Percentiles rank a stretch among this genome's conserved stretches.
phyloP scores from a whole-genome alignment of 2,113 vertebrate species.

The Dascyllus trimaculatus region DNA sequence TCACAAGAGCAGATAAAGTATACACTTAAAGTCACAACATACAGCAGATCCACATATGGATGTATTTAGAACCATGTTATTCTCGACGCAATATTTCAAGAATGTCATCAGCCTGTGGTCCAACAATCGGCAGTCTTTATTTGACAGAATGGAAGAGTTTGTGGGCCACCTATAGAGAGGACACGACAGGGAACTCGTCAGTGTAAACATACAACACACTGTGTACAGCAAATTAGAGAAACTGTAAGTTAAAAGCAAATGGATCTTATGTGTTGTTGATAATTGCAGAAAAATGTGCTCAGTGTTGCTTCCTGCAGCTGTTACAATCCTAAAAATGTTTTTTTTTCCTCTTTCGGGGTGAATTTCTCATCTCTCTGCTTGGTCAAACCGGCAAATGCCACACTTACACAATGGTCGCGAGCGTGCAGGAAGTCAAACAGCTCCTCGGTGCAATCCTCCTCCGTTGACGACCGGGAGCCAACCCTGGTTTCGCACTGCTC shows the following conservation, averaged over 20 bases:
- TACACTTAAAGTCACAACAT: constrained; percentile 62
- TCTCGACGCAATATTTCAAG: constrained; percentile 33
- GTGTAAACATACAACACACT: neutral
- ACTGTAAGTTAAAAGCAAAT: neutral
- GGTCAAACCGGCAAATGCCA: neutral
- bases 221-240: neutral
- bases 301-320: too few species aligned
- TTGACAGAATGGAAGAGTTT: constrained; percentile 86
- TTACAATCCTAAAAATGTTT: too few species aligned
- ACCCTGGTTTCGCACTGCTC: constrained; percentile 90
- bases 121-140: constrained; percentile 61
- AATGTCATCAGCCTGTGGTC: constrained; percentile 37
- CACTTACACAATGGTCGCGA: constrained; percentile 95
- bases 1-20: constrained; percentile 61
- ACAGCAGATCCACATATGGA: constrained; percentile 61
- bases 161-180: constrained; percentile 80
- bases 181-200: constrained; percentile 23
- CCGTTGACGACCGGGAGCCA: constrained; percentile 87
- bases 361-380: neutral
- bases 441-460: constrained; percentile 95
- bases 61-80: constrained; percentile 48
- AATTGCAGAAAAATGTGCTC: too few species aligned
- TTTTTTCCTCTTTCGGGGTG: too few species aligned
- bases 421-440: constrained; percentile 96
- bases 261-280: too few species aligned